Base-by-base conservation (phyloP, 1,140 invertebrate species). In the Monomorium pharaonis region DNA sequence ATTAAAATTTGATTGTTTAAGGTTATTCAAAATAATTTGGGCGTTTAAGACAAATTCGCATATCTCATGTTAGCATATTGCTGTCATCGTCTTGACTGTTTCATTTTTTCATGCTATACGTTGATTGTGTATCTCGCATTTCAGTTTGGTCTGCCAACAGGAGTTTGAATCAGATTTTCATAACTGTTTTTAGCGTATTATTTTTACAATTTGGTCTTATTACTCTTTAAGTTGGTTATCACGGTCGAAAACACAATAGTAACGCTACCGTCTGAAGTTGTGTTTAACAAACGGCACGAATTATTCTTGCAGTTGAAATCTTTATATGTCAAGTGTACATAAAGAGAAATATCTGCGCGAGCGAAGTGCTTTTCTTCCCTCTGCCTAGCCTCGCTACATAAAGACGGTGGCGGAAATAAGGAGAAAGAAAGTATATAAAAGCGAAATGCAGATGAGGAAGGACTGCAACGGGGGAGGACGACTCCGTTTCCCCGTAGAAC, bases 291-390 rank as follows among this genome's bases (percentile, higher is more conserved):
- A 78, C 60, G 76, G 60, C 30, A 83, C 37, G 54, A 83, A 83
- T 83, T 83, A 74, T 83, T 58, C 37, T 72, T 37, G 4, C n/a
- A 42, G 67, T 83, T 83, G 67, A 83, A 83, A 83, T 72, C 74
- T 83, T 83, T 83, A 83, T 56, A 83, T 83, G 67, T 83, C 69
- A 83, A 83, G 51, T 72, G 37, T 74, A 83, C 49, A 58, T 83
- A 83, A 81, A 83, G 67, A 72, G 78, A 83, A 83, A 74, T 83
- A 80, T 80, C 76, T 80, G 2, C 24, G 42, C 67, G 42, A 74
- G 51, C 24, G n/a, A 27, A 83, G 37, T 74, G 67, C 78, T 89
- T 85, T 88, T 89, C 88, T 89, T 88, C 65, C 84, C 75, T 85
- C 62, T 69, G 44, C 60, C 30, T 67, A 27, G 60, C 56, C 56